Evolutionary conservation across 2,113 vertebrate species (phyloP).

Genomic region (Pseudorectes ferrugineus): DNA sequence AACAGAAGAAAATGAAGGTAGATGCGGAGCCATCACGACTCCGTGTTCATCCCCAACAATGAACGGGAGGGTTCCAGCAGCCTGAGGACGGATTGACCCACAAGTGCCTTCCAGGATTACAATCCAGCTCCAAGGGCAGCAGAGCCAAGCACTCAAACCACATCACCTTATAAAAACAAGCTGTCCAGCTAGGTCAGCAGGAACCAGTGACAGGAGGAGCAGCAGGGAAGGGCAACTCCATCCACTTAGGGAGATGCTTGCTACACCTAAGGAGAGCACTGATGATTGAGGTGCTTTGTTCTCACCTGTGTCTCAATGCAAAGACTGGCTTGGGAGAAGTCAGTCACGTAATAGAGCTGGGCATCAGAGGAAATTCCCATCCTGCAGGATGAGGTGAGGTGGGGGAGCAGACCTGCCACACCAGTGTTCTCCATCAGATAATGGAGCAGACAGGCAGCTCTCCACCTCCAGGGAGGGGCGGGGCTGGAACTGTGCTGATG

Average conservation of each 20-base stretch:
- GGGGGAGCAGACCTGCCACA: background rate
- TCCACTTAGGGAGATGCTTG: background rate
- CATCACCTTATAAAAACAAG: background rate
- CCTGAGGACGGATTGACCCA: background rate
- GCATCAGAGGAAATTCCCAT: background rate
- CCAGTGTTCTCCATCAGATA: background rate
- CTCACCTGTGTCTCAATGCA: background rate
- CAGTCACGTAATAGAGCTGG: background rate
- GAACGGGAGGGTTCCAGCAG: background rate
- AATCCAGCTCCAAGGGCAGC: background rate
- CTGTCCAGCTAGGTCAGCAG: background rate
- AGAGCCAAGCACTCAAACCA: background rate
- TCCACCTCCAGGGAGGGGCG: background rate
- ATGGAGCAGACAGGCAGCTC: background rate
- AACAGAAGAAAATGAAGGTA: background rate
- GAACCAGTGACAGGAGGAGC: background rate
- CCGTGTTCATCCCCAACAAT: accelerated
- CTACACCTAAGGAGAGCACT: background rate
- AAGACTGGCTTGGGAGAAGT: background rate
- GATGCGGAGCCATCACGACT: background rate
- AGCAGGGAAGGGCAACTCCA: background rate
- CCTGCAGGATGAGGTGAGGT: background rate
- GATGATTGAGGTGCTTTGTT: background rate
- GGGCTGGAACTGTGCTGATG: background rate
- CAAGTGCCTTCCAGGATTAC: background rate